A percentile compares a stretch with the other conserved stretches of the same genome.
Evolutionary conservation across 1,140 invertebrate species (phyloP).

Genomic region (Platorchestia sp.): DNA sequence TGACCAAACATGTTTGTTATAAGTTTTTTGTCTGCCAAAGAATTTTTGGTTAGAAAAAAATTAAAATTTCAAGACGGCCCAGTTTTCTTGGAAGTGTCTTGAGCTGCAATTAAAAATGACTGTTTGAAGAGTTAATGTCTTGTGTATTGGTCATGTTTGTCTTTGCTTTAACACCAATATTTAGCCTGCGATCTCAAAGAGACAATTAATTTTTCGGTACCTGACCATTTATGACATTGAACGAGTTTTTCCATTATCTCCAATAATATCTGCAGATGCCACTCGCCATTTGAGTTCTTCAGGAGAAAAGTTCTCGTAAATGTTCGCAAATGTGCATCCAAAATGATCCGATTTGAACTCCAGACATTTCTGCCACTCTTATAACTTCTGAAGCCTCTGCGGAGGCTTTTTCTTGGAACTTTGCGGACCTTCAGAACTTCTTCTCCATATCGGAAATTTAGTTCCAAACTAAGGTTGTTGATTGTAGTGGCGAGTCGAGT

Average conservation of each 20-base stretch:
- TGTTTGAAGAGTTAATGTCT: too few relatives aligned
- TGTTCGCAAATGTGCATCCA: not conserved
- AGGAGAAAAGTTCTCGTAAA: not conserved
- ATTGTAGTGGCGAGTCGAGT: not conserved
- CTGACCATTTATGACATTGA: not conserved
- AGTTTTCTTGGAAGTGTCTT: too few relatives aligned
- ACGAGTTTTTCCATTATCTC: not conserved
- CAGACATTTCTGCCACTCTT: not conserved
- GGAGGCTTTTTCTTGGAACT: not conserved
- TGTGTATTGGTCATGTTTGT: too few relatives aligned
- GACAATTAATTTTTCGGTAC: not conserved
- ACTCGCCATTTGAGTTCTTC: not conserved
- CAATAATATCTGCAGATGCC: not conserved
- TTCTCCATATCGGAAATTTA: not conserved
- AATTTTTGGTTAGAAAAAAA: too few relatives aligned
- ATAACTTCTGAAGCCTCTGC: not conserved
- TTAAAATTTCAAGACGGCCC: too few relatives aligned
- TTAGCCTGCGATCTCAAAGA: not conserved
- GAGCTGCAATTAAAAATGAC: too few relatives aligned
- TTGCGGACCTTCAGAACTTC: not conserved
- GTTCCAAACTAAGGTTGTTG: not conserved
- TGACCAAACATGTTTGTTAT: too few relatives aligned
- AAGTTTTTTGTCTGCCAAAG: too few relatives aligned
- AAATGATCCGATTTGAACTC: conserved; percentile 8
- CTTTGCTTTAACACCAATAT: too few relatives aligned